Conservation (phyloP, 2,797 vertebrate species). For the Graptemys geographica region DNA sequence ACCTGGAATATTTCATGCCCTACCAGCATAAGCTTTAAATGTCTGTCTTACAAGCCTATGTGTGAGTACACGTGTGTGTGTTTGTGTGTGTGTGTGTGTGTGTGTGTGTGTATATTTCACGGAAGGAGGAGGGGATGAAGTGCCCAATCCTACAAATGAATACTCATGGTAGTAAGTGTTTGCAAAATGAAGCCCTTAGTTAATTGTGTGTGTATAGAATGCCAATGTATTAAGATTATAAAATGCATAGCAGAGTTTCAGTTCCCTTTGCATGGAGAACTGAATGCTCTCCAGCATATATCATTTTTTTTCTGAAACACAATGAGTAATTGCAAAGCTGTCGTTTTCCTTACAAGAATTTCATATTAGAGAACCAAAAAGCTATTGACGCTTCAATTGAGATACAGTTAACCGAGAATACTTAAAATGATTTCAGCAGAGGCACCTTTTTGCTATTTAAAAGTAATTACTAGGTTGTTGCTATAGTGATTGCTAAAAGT, state of each 20-base stretch:
- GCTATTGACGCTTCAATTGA: not conserved
- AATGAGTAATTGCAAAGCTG: constrained; percentile 17
- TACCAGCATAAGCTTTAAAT: not conserved
- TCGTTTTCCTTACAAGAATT: not conserved
- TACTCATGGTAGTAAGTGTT: not conserved
- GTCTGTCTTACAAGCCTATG: not conserved
- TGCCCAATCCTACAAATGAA: not conserved
- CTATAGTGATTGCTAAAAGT: constrained; percentile 59
- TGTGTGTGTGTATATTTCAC: not conserved
- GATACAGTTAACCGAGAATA: constrained; percentile 30
- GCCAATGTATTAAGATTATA: not conserved
- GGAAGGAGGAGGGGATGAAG: not conserved
- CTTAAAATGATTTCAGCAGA: constrained; percentile 48
- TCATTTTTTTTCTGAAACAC: constrained; percentile 17
- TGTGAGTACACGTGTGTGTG: not conserved
- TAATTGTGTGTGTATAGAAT: not conserved
- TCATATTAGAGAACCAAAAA: constrained; percentile 4
- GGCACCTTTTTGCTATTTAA: constrained; percentile 54
- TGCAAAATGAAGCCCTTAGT: not conserved
- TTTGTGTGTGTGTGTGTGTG: not conserved
- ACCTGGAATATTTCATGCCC: not conserved
- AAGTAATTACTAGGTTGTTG: constrained; percentile 62
- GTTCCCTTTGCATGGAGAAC: not conserved
- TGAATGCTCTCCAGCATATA: not conserved
- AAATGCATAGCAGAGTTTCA: not conserved